Conservation (phyloP, 2,888 invertebrate genomes). For the Horisme vitalbata region DNA sequence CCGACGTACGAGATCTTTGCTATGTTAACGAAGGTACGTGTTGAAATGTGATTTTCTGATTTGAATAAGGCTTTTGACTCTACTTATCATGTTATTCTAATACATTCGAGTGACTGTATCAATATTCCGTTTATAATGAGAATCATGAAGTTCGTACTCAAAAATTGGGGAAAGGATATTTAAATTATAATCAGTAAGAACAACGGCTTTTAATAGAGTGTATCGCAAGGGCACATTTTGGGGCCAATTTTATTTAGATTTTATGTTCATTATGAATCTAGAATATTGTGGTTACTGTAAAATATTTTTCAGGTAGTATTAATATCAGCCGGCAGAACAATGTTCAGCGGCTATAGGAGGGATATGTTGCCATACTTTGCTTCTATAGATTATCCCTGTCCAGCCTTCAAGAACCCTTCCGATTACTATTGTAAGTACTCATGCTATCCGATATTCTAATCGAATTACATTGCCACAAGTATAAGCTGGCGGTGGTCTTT, state of each 20-base stretch:
- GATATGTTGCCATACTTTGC: slow-evolving; percentile 97
- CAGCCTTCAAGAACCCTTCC: slow-evolving; percentile 97
- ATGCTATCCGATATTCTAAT: not conserved
- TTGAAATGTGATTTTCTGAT: not conserved
- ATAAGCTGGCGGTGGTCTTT: too few species aligned
- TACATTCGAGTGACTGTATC: too few species aligned
- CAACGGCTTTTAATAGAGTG: not conserved
- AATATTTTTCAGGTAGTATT: slow-evolving; percentile 84
- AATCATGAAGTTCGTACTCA: too few species aligned
- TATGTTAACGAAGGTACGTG: slow-evolving; percentile 90
- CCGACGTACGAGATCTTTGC: slow-evolving; percentile 97
- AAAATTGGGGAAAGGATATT: too few species aligned
- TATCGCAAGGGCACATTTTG: not conserved
- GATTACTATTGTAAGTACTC: slow-evolving; percentile 94
- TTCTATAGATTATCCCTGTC: slow-evolving; percentile 95
- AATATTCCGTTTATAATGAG: too few species aligned
- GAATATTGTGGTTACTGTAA: not conserved
- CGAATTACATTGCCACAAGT: not conserved
- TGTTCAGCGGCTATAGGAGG: slow-evolving; percentile 94
- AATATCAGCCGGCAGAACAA: slow-evolving; percentile 94
- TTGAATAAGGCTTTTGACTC: not conserved
- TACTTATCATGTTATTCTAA: not conserved
- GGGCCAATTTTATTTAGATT: not conserved
- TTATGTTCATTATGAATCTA: not conserved
- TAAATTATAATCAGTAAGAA: too few species aligned